Evolutionary conservation across 2,888 invertebrate species (phyloP).

Genomic region (Trachelus troglodyta): DNA sequence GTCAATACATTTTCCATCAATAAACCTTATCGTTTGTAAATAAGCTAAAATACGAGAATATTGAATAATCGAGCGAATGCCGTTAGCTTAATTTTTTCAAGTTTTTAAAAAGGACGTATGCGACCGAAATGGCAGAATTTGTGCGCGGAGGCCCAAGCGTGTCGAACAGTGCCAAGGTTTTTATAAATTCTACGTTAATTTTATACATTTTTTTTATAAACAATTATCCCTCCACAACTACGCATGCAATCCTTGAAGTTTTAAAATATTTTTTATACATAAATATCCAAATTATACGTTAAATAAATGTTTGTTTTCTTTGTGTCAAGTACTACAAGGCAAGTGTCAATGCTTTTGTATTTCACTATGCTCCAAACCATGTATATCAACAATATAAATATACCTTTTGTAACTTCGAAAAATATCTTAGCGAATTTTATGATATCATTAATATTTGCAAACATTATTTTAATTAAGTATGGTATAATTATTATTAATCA

Average conservation of each 20-base stretch:
- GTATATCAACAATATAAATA: not conserved
- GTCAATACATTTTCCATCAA: conserved; percentile 60
- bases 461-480: not conserved
- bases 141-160: conserved; percentile 68
- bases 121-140: conserved; percentile 67
- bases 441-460: not conserved
- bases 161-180: conserved; percentile 66
- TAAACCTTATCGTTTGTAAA: conserved; percentile 29
- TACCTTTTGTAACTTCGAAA: not conserved
- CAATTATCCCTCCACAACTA: not conserved
- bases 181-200: not conserved
- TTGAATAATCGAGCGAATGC: conserved; percentile 33
- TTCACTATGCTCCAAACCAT: not conserved
- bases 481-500: not conserved
- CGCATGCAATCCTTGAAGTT: not conserved
- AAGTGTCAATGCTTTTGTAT: not conserved
- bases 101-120: conserved; percentile 38
- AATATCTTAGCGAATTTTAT: not conserved
- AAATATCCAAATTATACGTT: conserved; percentile 36
- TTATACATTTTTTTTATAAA: not conserved
- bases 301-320: conserved; percentile 17
- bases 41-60: conserved; percentile 10
- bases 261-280: conserved; percentile 20
- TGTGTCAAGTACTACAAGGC: not conserved
- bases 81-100: conserved; percentile 18